These are phyloP conservation scores for Drosophila mayaguana DNA, from an alignment of 2,888 invertebrate species.

Conservation along the genomic window DNA sequence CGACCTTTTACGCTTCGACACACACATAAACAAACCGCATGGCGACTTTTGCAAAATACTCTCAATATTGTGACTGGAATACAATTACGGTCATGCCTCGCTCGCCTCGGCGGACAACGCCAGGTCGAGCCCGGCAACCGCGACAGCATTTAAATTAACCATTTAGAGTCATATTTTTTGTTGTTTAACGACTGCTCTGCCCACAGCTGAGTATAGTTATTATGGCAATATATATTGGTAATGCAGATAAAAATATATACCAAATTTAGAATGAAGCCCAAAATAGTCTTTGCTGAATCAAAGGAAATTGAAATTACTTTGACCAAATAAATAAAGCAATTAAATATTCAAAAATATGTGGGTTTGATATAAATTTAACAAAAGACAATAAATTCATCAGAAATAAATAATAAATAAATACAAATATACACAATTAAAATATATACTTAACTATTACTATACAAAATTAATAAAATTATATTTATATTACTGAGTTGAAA, in stretches of 20 bases:
- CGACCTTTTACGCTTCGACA: slow-evolving; percentile 73
- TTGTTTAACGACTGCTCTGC: neutral
- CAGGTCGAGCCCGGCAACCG: slow-evolving; percentile 3
- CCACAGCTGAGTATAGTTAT: neutral
- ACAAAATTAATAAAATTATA: no score
- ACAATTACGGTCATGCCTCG: slow-evolving; percentile 37
- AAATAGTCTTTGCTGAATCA: neutral
- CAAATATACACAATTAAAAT: neutral
- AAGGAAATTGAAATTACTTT: neutral
- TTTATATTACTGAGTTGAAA: no score
- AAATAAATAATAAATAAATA: neutral
- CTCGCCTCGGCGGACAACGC: neutral
- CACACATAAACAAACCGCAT: slow-evolving; percentile 71
- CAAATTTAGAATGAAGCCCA: neutral
- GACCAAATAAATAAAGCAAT: neutral
- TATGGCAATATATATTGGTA: slow-evolving; percentile 8
- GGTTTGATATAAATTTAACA: no score
- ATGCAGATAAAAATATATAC: neutral
- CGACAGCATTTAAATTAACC: slow-evolving; percentile 61
- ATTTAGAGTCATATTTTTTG: slow-evolving; percentile 42
- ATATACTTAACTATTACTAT: no score
- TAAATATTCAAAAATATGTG: neutral
- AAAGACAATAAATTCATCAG: no score
- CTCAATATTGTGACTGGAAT: slow-evolving; percentile 68
- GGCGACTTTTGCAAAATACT: slow-evolving; percentile 54